These are phyloP conservation scores for Stegophylla sp. DNA, from an alignment of 2,888 invertebrate genomes.

Conservation along the genomic window DNA sequence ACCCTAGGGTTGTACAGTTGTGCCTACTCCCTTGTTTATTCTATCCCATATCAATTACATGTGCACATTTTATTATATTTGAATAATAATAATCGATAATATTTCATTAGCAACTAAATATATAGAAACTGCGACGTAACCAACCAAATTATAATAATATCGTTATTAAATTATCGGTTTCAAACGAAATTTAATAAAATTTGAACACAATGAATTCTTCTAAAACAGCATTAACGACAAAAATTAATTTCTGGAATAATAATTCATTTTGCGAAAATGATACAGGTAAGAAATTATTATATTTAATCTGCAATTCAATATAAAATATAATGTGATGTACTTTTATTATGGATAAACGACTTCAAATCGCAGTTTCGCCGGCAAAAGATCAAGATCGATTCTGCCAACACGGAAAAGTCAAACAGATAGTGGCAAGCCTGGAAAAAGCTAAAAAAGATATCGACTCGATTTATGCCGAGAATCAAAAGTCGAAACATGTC, in stretches of 20 bases:
- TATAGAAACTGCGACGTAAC: too few species aligned
- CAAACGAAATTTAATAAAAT: too few species aligned
- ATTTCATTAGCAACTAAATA: too few species aligned
- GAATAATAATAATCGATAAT: too few species aligned
- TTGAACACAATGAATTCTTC: too few species aligned
- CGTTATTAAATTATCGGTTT: too few species aligned
- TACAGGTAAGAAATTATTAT: not conserved
- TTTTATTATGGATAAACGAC: not conserved
- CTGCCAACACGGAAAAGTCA: not conserved
- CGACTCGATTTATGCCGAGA: not conserved
- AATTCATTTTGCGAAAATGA: not conserved
- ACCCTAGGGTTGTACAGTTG: too few species aligned
- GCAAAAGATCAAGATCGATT: not conserved
- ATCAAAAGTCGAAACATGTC: not conserved
- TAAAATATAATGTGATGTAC: not conserved
- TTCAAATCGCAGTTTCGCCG: not conserved
- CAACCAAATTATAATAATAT: too few species aligned
- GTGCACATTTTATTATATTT: too few species aligned
- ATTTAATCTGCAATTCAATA: not conserved
- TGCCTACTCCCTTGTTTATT: too few species aligned
- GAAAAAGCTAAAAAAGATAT: not conserved
- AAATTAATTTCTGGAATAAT: not conserved
- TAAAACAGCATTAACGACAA: too few species aligned
- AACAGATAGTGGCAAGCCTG: not conserved
- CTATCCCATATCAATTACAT: too few species aligned